phyloP scores from a whole-genome alignment of 2,888 invertebrate species.

The Tipula helvola region DNA sequence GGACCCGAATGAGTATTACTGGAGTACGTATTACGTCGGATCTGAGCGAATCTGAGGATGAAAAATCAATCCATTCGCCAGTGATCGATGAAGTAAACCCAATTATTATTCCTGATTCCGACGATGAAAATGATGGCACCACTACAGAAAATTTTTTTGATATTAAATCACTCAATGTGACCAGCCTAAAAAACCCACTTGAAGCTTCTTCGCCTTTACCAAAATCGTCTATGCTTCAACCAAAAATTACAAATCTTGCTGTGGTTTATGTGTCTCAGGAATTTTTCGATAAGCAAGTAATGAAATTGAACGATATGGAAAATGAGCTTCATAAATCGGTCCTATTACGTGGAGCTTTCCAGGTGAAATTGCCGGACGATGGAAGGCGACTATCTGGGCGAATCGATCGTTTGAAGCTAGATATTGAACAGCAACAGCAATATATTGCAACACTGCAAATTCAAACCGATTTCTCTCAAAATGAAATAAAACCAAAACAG shows the following conservation, averaged over 20 bases:
- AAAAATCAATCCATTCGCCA: background rate
- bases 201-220: background rate
- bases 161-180: background rate
- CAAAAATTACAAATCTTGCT: background rate
- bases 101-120: background rate
- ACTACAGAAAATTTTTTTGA: background rate
- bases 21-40: slow-evolving; percentile 26
- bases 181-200: background rate
- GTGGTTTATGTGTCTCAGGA: slow-evolving; percentile 21
- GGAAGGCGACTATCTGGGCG: slow-evolving; percentile 38
- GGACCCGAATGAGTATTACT: slow-evolving; percentile 32
- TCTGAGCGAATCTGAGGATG: slow-evolving; percentile 17
- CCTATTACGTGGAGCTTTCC: slow-evolving; percentile 24
- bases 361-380: slow-evolving; percentile 42
- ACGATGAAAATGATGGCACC: background rate
- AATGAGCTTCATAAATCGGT: slow-evolving; percentile 34
- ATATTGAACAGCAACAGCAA: slow-evolving; percentile 37
- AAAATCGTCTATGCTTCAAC: background rate
- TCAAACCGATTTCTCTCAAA: slow-evolving; percentile 21
- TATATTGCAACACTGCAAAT: slow-evolving; percentile 41
- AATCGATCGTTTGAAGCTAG: slow-evolving; percentile 35
- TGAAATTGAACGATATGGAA: slow-evolving; percentile 36
- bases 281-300: slow-evolving; percentile 36
- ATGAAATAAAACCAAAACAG: background rate
- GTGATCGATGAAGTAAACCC: background rate